Percentiles rank a stretch among this genome's conserved stretches.
phyloP scores from a whole-genome alignment of 2,797 vertebrate species.

The Cottoperca gobio region DNA sequence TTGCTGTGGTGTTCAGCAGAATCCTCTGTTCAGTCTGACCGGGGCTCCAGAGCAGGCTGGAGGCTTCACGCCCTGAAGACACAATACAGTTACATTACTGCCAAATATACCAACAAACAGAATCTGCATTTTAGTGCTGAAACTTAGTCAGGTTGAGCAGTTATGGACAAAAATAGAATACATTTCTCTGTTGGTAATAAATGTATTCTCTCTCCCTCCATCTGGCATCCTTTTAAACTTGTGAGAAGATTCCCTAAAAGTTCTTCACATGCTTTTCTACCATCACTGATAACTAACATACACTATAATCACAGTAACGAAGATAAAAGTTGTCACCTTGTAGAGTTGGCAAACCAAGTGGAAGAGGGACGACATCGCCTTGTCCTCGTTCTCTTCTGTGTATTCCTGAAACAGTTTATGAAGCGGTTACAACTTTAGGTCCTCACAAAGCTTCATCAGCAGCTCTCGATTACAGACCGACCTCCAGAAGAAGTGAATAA shows the following conservation, averaged over 20 bases:
- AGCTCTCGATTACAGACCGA: neutral
- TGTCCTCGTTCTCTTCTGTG: slow-evolving; percentile 71
- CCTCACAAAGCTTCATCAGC: neutral
- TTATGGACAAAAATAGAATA: too few species aligned
- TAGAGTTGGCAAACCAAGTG: slow-evolving; percentile 87
- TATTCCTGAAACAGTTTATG: slow-evolving; percentile 66
- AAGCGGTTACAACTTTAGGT: neutral
- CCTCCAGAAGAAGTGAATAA: neutral
- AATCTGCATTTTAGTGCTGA: neutral
- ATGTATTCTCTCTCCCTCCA: too few species aligned
- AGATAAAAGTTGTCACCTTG: slow-evolving; percentile 78
- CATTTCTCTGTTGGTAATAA: too few species aligned
- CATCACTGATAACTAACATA: neutral
- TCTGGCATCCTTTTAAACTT: neutral
- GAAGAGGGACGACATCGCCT: slow-evolving; percentile 81
- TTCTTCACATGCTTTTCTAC: neutral
- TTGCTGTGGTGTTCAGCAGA: slow-evolving; percentile 64
- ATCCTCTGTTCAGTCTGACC: slow-evolving; percentile 73
- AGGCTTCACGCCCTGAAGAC: slow-evolving; percentile 86
- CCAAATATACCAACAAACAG: neutral
- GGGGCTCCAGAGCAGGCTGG: slow-evolving; percentile 77
- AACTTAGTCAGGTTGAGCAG: neutral
- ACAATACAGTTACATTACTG: neutral
- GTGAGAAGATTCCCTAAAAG: neutral
- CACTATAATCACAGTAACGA: neutral